Conservation (phyloP, 2,113 vertebrate genomes). For the Nymphicus hollandicus region DNA sequence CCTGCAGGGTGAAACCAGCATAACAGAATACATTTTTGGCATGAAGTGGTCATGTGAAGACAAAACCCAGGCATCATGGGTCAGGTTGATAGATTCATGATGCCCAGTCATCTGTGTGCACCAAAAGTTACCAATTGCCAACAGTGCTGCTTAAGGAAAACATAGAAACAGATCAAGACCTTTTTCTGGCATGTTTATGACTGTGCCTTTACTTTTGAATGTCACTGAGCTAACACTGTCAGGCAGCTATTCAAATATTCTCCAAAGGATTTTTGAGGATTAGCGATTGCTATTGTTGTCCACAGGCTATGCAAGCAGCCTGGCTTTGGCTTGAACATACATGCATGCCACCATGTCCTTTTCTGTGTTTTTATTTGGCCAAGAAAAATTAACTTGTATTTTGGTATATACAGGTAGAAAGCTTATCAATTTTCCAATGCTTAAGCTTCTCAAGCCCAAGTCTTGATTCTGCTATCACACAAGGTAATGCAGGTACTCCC, state of each 20-base stretch:
- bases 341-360: accelerated
- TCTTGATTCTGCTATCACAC: not conserved
- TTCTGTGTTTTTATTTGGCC: not conserved
- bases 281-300: not conserved
- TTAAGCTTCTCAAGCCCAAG: not conserved
- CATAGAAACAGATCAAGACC: accelerated
- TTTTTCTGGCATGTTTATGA: not conserved
- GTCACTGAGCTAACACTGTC: not conserved
- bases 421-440: not conserved
- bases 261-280: not conserved
- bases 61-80: not conserved
- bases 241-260: not conserved
- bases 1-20: conserved; percentile 63
- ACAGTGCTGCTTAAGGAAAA: not conserved
- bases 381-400: not conserved
- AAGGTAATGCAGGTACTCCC: not conserved
- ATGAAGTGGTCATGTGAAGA: not conserved
- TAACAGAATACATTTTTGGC: not conserved
- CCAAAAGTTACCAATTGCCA: not conserved
- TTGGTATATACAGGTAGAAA: not conserved
- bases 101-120: not conserved
- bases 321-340: not conserved
- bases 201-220: not conserved
- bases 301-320: not conserved
- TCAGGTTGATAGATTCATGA: not conserved